Percentiles rank a stretch among this genome's conserved stretches.
These are phyloP conservation scores for Pantherophis vulpinus DNA, from an alignment of 2,797 vertebrate species.

Conservation along the genomic window DNA sequence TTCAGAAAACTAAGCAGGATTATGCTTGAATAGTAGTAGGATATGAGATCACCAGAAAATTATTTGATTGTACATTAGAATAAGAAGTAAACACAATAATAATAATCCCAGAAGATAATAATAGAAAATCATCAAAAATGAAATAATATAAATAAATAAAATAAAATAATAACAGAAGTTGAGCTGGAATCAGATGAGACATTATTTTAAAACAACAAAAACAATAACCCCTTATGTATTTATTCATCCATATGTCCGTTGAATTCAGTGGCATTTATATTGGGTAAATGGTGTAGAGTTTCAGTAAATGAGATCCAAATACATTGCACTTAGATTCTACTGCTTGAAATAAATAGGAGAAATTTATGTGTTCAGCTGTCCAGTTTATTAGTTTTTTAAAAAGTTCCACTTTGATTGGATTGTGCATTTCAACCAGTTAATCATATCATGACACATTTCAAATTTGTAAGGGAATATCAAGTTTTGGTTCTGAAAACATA, in stretches of 20 bases:
- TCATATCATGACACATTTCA: background rate
- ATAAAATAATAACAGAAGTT: background rate
- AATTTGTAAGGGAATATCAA: background rate
- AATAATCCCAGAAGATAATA: background rate
- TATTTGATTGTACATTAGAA: background rate
- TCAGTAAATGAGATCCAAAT: background rate
- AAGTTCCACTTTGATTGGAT: background rate
- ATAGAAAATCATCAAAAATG: background rate
- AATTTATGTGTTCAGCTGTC: background rate
- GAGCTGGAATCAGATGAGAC: background rate
- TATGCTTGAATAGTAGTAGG: background rate
- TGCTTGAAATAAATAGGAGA: background rate
- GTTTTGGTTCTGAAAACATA: background rate
- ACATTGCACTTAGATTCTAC: background rate
- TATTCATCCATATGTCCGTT: background rate
- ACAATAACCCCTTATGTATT: background rate
- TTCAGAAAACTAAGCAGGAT: background rate
- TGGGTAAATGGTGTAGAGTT: background rate
- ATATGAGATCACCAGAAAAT: background rate
- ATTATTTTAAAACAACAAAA: background rate
- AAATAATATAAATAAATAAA: background rate
- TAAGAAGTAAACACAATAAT: background rate
- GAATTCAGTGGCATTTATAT: background rate
- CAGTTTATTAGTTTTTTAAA: background rate
- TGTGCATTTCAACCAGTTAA: background rate